These are phyloP conservation scores for Catostomus latipinnis DNA, from an alignment of 2,797 vertebrate genomes.

Conservation along the genomic window DNA sequence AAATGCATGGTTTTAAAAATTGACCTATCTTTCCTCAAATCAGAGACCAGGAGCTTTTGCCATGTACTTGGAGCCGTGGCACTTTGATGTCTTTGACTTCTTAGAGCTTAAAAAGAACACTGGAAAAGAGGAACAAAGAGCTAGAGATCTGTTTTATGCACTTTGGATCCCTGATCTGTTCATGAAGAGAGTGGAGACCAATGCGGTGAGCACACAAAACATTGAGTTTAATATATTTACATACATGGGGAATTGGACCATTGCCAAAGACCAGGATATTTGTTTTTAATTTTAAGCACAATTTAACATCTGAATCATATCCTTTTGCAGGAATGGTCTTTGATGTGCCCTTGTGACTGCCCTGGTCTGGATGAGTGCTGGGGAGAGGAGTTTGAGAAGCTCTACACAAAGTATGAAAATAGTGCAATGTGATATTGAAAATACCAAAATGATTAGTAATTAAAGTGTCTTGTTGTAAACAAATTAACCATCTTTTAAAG, in stretches of 20 bases:
- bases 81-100: slow-evolving; percentile 95
- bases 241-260: too few species aligned
- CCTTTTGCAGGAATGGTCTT: slow-evolving; percentile 87
- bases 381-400: slow-evolving; percentile 95
- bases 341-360: slow-evolving; percentile 96
- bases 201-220: slow-evolving; percentile 77
- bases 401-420: slow-evolving; percentile 83
- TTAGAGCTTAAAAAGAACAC: slow-evolving; percentile 98
- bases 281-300: not conserved
- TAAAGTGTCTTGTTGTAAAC: not conserved
- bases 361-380: slow-evolving; percentile 94
- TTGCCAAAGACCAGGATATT: not conserved
- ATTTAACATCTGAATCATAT: not conserved
- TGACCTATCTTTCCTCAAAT: not conserved
- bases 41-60: slow-evolving; percentile 96
- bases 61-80: slow-evolving; percentile 98
- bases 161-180: slow-evolving; percentile 98
- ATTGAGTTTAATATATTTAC: too few species aligned
- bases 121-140: slow-evolving; percentile 95
- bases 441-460: not conserved
- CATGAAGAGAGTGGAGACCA: slow-evolving; percentile 95
- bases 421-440: not conserved
- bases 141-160: slow-evolving; percentile 94
- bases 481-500: slow-evolving; percentile 61
- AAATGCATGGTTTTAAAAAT: not conserved